Evolutionary conservation across 2,113 vertebrate genomes (phyloP), one percentile per base, ranked within the genome.

Genomic region (Odontesthes bonariensis): DNA sequence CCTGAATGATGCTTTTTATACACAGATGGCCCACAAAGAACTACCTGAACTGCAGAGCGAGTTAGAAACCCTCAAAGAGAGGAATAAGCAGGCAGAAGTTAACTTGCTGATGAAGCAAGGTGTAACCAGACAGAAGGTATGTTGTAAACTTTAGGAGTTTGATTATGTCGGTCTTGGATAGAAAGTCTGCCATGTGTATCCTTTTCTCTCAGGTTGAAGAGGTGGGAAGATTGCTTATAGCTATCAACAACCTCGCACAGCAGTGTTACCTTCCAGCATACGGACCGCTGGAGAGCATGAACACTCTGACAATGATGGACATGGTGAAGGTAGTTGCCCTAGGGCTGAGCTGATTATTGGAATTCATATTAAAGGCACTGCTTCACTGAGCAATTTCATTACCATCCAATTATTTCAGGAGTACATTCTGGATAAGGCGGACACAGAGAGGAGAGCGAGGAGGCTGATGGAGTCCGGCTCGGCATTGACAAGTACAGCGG

Each of bases 401-500:
- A 68, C 22, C 42, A 58, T 77, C 22, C 12, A 19, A 13, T 55
- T 27, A n/a, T 89, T 91, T 65, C 56, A 95, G 93, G 92, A 95
- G 65, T 95, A 93, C 81, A 93, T 92, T 61, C 44, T 93, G 80
- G 93, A 95, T 81, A 95, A 93, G 73, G 84, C 61, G 11, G 56
- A 82, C 74, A 89, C 88, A 0, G 74, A 90, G 79, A 89, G 67
- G 67, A 90, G 92, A 81, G 88, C 84, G 0, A 75, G 69, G 73
- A 75, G 75, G 27, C 67, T 84, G 42, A 79, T 79, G 66, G 82
- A 88, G 65, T 75, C 63, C 6, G 51, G 66, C 49, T 85, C 68
- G 11, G 70, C 69, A 4, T 6, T 79, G n/a, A 80, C 71, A 0
- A 83, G 69, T 58, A 74, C 64, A 53, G 80, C 72, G 12, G 78